These are phyloP conservation scores for Manis pentadactyla DNA, from an alignment of 2,797 vertebrate species.

Conservation along the genomic window DNA sequence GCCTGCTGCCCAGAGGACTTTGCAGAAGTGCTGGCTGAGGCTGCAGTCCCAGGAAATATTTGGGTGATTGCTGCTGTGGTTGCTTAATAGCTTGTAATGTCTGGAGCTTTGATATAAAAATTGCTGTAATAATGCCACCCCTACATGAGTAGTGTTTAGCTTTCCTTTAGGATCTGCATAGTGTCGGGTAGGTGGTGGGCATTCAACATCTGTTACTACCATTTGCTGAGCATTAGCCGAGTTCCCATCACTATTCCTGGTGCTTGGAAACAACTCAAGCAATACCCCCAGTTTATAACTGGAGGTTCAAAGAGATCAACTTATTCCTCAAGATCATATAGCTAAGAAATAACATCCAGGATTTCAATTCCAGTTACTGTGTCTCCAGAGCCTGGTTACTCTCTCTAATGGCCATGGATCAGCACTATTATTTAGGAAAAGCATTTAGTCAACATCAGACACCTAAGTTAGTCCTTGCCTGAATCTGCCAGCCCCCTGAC, in stretches of 20 bases:
- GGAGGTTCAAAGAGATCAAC: not conserved
- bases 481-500: not conserved
- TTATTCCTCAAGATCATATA: not conserved
- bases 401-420: not conserved
- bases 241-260: not conserved
- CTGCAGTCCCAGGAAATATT: not conserved
- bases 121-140: not conserved
- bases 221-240: not conserved
- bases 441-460: not conserved
- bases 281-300: not conserved
- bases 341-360: not conserved
- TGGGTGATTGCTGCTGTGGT: not conserved
- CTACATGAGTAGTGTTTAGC: not conserved
- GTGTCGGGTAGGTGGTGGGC: not conserved
- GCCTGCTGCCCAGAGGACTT: not conserved
- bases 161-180: not conserved
- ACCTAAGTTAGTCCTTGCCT: not conserved
- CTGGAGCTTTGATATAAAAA: not conserved
- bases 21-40: not conserved
- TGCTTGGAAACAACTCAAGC: not conserved
- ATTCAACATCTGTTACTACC: not conserved
- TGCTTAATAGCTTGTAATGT: conserved; percentile 2
- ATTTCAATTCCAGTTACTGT: not conserved
- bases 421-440: not conserved
- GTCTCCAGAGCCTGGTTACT: not conserved